Percentiles rank a stretch among this genome's conserved stretches.
These are phyloP conservation scores for Microctonus brassicae DNA, from an alignment of 2,888 invertebrate species.

Conservation along the genomic window DNA sequence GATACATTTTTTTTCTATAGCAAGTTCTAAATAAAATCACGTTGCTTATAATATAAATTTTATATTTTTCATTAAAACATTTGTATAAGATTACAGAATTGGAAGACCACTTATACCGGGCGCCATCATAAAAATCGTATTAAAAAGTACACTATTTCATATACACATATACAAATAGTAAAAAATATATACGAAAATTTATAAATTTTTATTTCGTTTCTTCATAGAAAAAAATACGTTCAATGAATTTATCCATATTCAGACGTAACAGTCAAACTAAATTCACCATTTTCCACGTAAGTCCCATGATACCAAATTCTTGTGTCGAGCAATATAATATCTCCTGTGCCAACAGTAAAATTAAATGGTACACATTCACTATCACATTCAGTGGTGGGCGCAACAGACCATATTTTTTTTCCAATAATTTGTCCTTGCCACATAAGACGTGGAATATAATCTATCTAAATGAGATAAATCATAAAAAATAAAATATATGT, in stretches of 20 bases:
- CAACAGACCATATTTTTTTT: conserved; percentile 86
- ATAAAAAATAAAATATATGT: conserved; percentile 1
- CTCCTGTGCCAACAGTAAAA: conserved; percentile 87
- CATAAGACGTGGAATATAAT: conserved; percentile 90
- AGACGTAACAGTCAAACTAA: conserved; percentile 90
- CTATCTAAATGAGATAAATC: conserved; percentile 75
- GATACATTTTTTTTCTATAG: neutral
- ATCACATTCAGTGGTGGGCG: conserved; percentile 91
- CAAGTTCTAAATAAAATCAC: conserved; percentile 2
- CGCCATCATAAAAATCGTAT: neutral
- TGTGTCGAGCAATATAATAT: conserved; percentile 91
- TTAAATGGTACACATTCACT: conserved; percentile 79
- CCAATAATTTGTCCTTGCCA: conserved; percentile 95
- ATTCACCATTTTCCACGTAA: conserved; percentile 82
- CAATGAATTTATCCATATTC: conserved; percentile 81
- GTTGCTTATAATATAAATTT: neutral
- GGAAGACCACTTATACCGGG: neutral
- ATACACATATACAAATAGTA: neutral
- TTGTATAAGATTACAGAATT: neutral
- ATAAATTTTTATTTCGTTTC: neutral
- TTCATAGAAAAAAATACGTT: neutral
- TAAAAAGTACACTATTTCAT: neutral
- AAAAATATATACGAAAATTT: neutral
- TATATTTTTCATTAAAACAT: neutral
- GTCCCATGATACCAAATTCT: conserved; percentile 94